A percentile compares a stretch with the other conserved stretches of the same genome.
Evolutionary conservation across 2,113 vertebrate genomes (phyloP).

Genomic region (Sigmodon hispidus): DNA sequence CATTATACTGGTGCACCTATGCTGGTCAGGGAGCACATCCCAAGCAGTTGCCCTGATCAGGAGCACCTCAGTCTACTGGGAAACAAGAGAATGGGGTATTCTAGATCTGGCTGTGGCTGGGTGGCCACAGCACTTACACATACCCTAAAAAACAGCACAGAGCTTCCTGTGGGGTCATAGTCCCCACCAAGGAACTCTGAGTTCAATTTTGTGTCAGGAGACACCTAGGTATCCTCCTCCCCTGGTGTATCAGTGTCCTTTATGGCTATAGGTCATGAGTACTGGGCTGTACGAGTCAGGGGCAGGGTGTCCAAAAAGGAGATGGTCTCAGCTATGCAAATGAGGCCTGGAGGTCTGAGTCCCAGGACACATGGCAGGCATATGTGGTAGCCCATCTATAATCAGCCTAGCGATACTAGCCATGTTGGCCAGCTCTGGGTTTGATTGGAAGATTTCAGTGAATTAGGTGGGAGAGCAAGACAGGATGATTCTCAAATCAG

Average conservation of each 20-base stretch:
- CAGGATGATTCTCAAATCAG: neutral
- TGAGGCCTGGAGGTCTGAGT: neutral
- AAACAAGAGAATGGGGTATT: neutral
- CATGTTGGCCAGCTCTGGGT: neutral
- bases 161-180: neutral
- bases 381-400: neutral
- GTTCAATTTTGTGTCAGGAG: neutral
- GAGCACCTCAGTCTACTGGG: neutral
- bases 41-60: neutral
- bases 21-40: neutral
- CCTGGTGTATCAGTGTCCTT: neutral
- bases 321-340: neutral
- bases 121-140: neutral
- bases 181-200: neutral
- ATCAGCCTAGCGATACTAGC: neutral
- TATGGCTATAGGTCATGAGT: neutral
- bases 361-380: neutral
- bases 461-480: neutral
- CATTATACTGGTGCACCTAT: neutral
- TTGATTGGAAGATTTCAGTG: neutral
- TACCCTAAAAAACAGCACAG: neutral
- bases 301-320: neutral
- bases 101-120: neutral
- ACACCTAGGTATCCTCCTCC: fast-evolving
- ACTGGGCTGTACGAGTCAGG: neutral